Base-by-base conservation (phyloP, 1,140 invertebrate genomes). In the Papilio dardanus region DNA sequence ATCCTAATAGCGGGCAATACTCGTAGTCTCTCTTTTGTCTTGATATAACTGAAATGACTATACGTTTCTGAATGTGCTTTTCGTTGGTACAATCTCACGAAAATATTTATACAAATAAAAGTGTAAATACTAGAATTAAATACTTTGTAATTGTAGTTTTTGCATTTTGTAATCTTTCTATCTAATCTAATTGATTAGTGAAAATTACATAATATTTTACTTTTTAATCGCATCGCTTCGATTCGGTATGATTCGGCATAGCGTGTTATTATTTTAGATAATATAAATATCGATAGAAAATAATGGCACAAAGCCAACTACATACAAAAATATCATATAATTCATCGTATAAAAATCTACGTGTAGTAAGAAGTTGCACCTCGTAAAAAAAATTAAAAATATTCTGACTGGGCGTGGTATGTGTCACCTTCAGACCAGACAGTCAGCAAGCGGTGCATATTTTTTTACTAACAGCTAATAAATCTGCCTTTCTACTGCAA, bases 281-380 rank as follows among this genome's bases (percentile, higher is more conserved):
- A 71, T 31, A 50, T 37, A 46, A 71, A 71, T 54, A 30, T 30
- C 28, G 31, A 31, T 73, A 73, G 46, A 73, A 73, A 73, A 30
- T 81, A 85, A 82, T 92, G 91, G 91, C 84, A 79, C 71, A 62
- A 79, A 86, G 91, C 91, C 91, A 93, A 92, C 79, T 81, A 83
- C 88, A 81, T 82, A 91, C 86, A 88, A 90, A 91, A 93, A 91
- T 93, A 91, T 88, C 90, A 81, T 89, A 89, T 92, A 92, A 92
- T 89, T 92, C 91, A 93, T 93, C 87, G 80, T 78, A 78, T 86
- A 90, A 86, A 81, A 89, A 89, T 91, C 89, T 91, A 88, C 87
- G 81, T 86, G 90, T 91, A 75, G 80, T 82, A 83, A 89, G 87
- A 92, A 81, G 78, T 90, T 93, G 90, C 90, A 93, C 87, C 84